Percentiles rank a stretch among this genome's conserved stretches.
These are phyloP conservation scores for Lipotes vexillifer DNA, from an alignment of 2,113 vertebrate species.

Conservation along the genomic window DNA sequence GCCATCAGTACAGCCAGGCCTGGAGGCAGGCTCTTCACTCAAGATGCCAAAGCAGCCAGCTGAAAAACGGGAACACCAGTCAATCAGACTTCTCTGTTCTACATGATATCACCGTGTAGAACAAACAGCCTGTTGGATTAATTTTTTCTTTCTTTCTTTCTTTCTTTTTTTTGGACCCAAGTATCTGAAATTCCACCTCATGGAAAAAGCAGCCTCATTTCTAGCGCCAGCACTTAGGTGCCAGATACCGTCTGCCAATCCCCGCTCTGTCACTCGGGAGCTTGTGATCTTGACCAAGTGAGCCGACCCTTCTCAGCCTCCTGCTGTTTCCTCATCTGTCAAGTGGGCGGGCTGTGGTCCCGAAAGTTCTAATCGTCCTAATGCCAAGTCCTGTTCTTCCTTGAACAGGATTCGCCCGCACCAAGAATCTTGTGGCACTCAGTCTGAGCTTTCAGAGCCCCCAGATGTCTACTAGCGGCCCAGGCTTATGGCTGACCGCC, in stretches of 20 bases:
- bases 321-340: background rate
- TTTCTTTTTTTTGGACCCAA: background rate
- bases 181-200: background rate
- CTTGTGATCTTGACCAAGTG: background rate
- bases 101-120: background rate
- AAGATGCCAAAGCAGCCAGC: background rate
- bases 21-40: background rate
- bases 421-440: background rate
- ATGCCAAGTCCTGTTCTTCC: background rate
- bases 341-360: background rate
- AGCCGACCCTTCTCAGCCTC: background rate
- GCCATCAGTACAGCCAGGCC: background rate
- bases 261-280: background rate
- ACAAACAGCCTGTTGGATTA: constrained; percentile 16
- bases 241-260: background rate
- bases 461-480: background rate
- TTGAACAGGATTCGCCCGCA: background rate
- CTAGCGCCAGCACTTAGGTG: background rate
- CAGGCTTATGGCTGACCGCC: background rate
- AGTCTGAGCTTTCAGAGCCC: background rate
- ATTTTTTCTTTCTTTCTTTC: background rate
- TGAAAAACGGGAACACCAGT: background rate
- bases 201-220: background rate
- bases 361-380: background rate
- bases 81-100: constrained; percentile 19